These are phyloP conservation scores for Aldabrachelys gigantea DNA, from an alignment of 2,113 vertebrate genomes.

Conservation along the genomic window DNA sequence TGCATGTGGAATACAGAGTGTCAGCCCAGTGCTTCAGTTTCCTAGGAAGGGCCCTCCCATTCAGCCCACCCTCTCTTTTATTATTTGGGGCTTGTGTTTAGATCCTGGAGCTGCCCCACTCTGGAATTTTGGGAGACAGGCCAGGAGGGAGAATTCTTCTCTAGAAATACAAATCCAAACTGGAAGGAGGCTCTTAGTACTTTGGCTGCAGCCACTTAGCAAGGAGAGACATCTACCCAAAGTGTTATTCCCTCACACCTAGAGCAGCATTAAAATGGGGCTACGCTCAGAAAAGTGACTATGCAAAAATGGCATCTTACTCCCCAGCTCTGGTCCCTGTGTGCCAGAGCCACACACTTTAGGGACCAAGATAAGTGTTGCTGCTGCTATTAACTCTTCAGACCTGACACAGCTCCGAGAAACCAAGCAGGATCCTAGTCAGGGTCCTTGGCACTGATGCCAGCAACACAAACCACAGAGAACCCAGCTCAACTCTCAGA, in stretches of 20 bases:
- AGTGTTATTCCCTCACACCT: fast-evolving
- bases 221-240: fast-evolving
- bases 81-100: not conserved
- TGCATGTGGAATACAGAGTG: not conserved
- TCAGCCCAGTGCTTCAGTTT: not conserved
- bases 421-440: not conserved
- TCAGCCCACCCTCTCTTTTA: not conserved
- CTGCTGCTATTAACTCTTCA: not conserved
- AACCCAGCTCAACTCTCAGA: not conserved
- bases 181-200: not conserved
- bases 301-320: not conserved
- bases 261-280: fast-evolving
- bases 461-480: fast-evolving
- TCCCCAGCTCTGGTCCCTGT: fast-evolving
- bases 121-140: not conserved
- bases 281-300: fast-evolving
- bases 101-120: not conserved
- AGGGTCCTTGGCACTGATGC: fast-evolving
- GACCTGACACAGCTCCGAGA: not conserved
- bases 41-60: not conserved
- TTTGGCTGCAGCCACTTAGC: not conserved
- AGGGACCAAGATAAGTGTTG: not conserved
- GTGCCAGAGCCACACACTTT: not conserved
- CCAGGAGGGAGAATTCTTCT: not conserved
- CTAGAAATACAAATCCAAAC: not conserved